These are phyloP conservation scores for Python bivittatus DNA, from an alignment of 2,113 vertebrate species.

Conservation along the genomic window DNA sequence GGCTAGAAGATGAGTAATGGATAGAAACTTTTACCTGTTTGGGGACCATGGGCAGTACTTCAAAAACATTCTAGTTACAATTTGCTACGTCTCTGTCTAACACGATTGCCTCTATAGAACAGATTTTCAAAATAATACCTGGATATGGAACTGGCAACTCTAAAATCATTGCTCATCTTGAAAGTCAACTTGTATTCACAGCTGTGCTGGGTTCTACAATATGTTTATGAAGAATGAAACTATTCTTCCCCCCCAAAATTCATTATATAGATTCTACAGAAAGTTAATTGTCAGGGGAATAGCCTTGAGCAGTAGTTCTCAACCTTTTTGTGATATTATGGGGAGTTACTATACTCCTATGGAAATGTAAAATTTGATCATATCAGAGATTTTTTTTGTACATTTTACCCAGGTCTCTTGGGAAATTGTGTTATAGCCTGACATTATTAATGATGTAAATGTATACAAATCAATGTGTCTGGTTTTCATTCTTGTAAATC, in stretches of 20 bases:
- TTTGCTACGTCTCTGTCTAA: not conserved
- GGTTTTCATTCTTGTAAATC: not conserved
- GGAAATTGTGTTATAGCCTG: not conserved
- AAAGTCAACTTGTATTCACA: not conserved
- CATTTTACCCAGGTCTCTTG: not conserved
- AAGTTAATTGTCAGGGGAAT: not conserved
- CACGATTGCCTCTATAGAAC: not conserved
- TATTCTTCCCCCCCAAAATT: not conserved
- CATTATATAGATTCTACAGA: not conserved
- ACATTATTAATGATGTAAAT: not conserved
- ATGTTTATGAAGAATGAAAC: not conserved
- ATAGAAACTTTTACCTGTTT: not conserved
- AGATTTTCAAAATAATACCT: not conserved
- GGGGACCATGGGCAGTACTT: not conserved
- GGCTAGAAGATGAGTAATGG: not conserved
- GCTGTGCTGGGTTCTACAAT: not conserved
- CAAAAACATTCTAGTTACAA: not conserved
- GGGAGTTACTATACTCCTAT: not conserved
- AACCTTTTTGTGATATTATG: not conserved
- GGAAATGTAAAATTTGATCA: not conserved
- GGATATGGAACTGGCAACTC: not conserved
- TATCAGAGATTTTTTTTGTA: not conserved
- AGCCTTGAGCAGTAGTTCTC: not conserved
- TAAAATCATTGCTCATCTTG: not conserved
- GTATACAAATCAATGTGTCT: not conserved